These are phyloP conservation scores for Drosophila aldrichi DNA, from an alignment of 2,888 invertebrate species.

Conservation along the genomic window DNA sequence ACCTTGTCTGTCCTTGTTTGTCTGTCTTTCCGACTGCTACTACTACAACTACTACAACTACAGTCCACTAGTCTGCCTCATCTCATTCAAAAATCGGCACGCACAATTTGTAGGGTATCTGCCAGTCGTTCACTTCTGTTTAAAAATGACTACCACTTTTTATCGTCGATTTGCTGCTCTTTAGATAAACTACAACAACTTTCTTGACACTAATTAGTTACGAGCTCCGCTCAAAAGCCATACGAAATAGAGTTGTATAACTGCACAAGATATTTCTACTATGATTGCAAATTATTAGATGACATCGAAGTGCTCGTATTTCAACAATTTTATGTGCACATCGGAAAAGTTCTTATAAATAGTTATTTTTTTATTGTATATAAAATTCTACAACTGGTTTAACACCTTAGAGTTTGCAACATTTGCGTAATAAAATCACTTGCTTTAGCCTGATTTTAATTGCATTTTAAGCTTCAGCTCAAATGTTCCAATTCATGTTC, in stretches of 20 bases:
- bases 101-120: not conserved
- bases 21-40: not conserved
- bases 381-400: not conserved
- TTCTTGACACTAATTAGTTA: slow-evolving; percentile 68
- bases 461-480: not conserved
- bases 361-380: not conserved
- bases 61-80: not conserved
- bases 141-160: slow-evolving; percentile 26
- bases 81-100: not conserved
- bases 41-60: no score
- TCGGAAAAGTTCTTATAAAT: slow-evolving; percentile 5
- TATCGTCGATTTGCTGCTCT: slow-evolving; percentile 57
- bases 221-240: slow-evolving; percentile 29
- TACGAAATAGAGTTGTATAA: slow-evolving; percentile 27
- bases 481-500: slow-evolving; percentile 1
- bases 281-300: slow-evolving; percentile 6
- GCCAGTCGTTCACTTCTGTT: not conserved
- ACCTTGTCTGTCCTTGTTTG: not conserved
- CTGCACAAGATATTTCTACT: slow-evolving; percentile 5
- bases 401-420: no score
- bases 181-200: slow-evolving; percentile 41
- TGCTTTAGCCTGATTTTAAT: not conserved
- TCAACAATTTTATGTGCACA: slow-evolving; percentile 14
- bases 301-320: not conserved
- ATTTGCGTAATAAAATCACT: not conserved